These are phyloP conservation scores for Drosophila tani DNA, from an alignment of 1,140 invertebrate genomes.

Conservation along the genomic window DNA sequence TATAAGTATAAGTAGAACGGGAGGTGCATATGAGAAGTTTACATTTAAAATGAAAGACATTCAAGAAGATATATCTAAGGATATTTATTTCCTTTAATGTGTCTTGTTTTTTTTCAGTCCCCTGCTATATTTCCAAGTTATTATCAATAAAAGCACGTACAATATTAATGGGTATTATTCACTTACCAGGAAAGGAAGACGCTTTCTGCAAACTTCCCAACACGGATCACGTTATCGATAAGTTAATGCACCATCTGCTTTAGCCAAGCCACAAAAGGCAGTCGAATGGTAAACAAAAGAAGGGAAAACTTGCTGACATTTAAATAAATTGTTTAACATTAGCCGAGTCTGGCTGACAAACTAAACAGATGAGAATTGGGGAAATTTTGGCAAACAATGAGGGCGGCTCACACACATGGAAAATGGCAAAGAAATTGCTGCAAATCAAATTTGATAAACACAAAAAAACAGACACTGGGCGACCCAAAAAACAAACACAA, in stretches of 20 bases:
- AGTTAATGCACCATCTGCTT: conserved; percentile 40
- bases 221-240: conserved; percentile 46
- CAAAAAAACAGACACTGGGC: conserved; percentile 43
- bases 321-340: conserved; percentile 80
- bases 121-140: too few relatives aligned
- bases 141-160: neutral
- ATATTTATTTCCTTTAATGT: neutral
- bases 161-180: neutral
- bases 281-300: conserved; percentile 35
- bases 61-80: neutral
- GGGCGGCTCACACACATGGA: conserved; percentile 68
- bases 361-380: conserved; percentile 60
- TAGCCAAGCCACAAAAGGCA: conserved; percentile 19
- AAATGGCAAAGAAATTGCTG: conserved; percentile 81
- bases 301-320: conserved; percentile 74
- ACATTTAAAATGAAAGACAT: neutral
- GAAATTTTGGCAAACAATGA: conserved; percentile 45
- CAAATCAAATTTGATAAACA: conserved; percentile 84
- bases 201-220: neutral
- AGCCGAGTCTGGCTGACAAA: conserved; percentile 62
- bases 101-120: too few relatives aligned
- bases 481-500: conserved; percentile 51
- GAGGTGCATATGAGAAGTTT: neutral
- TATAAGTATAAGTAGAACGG: neutral
- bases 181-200: neutral